phyloP scores from a whole-genome alignment of 2,113 vertebrate genomes.

The Apeltes quadracus region DNA sequence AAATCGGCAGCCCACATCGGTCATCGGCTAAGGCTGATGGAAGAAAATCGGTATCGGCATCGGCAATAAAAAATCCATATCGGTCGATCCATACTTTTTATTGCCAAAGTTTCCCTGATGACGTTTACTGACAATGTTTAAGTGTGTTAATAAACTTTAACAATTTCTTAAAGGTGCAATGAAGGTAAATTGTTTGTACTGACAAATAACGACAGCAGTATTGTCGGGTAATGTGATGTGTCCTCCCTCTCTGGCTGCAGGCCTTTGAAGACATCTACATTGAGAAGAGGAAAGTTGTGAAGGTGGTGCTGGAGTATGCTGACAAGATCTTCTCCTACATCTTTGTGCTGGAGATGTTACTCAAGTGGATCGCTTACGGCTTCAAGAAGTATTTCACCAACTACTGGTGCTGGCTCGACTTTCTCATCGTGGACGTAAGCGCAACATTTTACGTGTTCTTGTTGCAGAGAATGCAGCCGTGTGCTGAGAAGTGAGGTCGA shows the following conservation, averaged over 20 bases:
- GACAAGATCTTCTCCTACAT: conserved; percentile 98
- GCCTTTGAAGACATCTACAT: conserved; percentile 98
- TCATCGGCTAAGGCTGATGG: too few relatives aligned
- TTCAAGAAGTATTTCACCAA: conserved; percentile 99
- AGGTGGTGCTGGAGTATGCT: conserved; percentile 90
- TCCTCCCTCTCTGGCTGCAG: conserved; percentile 67
- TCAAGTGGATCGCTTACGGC: conserved; percentile 97
- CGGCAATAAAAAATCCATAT: too few relatives aligned
- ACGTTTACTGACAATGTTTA: not conserved
- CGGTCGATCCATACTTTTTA: too few relatives aligned
- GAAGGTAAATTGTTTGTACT: not conserved
- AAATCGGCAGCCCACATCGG: too few relatives aligned
- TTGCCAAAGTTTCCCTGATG: not conserved
- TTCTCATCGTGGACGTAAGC: conserved; percentile 91
- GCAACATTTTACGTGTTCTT: not conserved
- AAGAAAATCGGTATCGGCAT: too few relatives aligned
- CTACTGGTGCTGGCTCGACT: conserved; percentile 98
- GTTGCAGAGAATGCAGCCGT: not conserved
- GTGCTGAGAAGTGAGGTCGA: conserved; percentile 6
- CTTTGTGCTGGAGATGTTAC: conserved; percentile 97
- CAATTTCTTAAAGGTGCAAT: not conserved
- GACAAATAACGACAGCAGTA: not conserved
- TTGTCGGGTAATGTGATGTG: not conserved
- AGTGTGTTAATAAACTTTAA: not conserved
- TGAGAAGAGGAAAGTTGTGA: conserved; percentile 90